These are phyloP conservation scores for Misgurnus anguillicaudatus DNA, from an alignment of 2,113 vertebrate genomes.

Conservation along the genomic window DNA sequence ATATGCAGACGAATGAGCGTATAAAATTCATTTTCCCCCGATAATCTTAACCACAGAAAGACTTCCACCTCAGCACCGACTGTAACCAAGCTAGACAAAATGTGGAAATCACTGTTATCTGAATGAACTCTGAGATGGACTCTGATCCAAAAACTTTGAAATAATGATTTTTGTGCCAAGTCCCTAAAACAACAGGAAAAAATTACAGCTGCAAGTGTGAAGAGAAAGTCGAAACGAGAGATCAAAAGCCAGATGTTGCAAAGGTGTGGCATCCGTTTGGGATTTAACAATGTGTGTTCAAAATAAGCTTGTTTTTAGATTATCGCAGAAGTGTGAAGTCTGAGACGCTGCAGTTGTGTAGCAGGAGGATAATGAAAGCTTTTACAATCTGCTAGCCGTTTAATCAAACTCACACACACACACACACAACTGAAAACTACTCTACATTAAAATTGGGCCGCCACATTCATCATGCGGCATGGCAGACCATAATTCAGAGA, in stretches of 20 bases:
- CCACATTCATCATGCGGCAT: slow-evolving; percentile 29
- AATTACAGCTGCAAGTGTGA: not conserved
- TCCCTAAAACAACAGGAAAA: not conserved
- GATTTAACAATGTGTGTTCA: slow-evolving; percentile 58
- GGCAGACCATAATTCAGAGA: slow-evolving; percentile 23
- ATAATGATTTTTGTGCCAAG: too few relatives aligned
- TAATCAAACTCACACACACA: slow-evolving; percentile 56
- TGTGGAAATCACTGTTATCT: too few relatives aligned
- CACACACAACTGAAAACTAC: not conserved
- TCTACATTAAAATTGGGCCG: not conserved
- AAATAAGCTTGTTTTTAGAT: slow-evolving; percentile 60
- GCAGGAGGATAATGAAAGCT: slow-evolving; percentile 56
- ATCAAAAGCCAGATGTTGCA: not conserved
- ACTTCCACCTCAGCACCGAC: too few relatives aligned
- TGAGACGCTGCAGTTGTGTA: slow-evolving; percentile 46
- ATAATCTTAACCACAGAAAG: too few relatives aligned
- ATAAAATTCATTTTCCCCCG: too few relatives aligned
- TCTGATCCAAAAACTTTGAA: too few relatives aligned
- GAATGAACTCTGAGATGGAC: too few relatives aligned
- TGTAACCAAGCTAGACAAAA: too few relatives aligned
- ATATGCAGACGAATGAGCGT: too few relatives aligned
- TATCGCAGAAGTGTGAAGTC: slow-evolving; percentile 53
- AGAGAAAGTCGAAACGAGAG: not conserved
- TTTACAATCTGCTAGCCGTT: slow-evolving; percentile 56
- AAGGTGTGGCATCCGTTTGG: slow-evolving; percentile 47